Percentiles rank a stretch among this genome's conserved stretches.
These are phyloP conservation scores for Drosophila phalerata DNA, from an alignment of 2,888 invertebrate species.

Conservation along the genomic window DNA sequence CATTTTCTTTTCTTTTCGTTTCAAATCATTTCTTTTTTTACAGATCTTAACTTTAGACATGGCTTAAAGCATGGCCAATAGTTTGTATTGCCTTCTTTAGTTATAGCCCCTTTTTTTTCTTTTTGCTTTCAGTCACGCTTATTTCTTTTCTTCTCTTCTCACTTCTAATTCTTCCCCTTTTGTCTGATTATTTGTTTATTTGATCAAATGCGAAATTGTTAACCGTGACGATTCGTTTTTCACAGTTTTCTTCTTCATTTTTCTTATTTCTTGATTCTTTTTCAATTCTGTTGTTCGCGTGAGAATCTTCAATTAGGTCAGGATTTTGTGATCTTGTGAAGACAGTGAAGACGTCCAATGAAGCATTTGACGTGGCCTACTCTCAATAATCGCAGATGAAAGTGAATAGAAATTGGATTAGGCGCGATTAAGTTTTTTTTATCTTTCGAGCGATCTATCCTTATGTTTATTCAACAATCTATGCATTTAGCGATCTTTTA, in stretches of 20 bases:
- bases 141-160: not conserved
- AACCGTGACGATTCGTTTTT: conserved; percentile 75
- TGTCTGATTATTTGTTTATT: conserved; percentile 66
- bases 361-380: conserved; percentile 70
- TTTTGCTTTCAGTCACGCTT: conserved; percentile 29
- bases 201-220: conserved; percentile 74
- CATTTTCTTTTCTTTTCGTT: not conserved
- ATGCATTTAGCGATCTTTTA: not conserved
- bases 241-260: conserved; percentile 38
- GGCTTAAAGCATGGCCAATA: conserved; percentile 42
- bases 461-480: too few species aligned
- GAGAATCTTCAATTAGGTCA: conserved; percentile 79
- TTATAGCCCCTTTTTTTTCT: conserved; percentile 70
- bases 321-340: conserved; percentile 49
- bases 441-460: not conserved
- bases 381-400: conserved; percentile 56
- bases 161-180: conserved; percentile 15
- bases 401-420: conserved; percentile 39
- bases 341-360: conserved; percentile 58
- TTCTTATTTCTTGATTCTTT: not conserved
- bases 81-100: conserved; percentile 51
- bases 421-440: conserved; percentile 7
- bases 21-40: not conserved
- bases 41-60: conserved; percentile 41
- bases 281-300: conserved; percentile 61